Evolutionary conservation across 2,888 invertebrate species (phyloP), one percentile per base, ranked within the genome.

Genomic region (Chesias legatella): DNA sequence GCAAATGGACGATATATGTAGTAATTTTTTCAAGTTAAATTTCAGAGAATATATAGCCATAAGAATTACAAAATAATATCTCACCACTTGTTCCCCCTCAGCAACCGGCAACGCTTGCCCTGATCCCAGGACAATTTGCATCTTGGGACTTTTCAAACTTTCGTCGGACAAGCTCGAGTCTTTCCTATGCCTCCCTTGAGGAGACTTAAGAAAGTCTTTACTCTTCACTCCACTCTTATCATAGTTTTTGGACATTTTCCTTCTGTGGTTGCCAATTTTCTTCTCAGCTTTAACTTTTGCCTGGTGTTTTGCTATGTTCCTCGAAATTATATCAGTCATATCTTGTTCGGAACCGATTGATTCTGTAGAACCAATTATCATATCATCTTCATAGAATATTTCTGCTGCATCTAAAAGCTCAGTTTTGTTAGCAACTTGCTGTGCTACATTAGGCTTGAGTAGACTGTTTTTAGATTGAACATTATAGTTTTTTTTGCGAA

Each of bases 51-150:
- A n/a, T n/a, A n/a, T n/a, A n/a, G n/a, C n/a, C n/a, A n/a, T n/a
- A 26, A 35, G 10, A 37, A 10, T 63, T 13, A 30, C 30, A 10
- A 3, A 17, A 17, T 17, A 17, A 17, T 17, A 17, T 17, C 81
- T 78, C 63, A 90, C 90, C 59, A 90, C 88, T 89, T 90, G 84
- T 67, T 91, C 91, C 5, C 91, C 91, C 64, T 90, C 89, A 36
- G 90, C 90, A 7, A 91, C 73, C 1, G 90, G 89, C 32, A 91
- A 73, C n/a, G 89, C 79, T 39, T 84, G 78, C 10, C 90, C 90
- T 8, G 88, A 88, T 0, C 90, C 89, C 9, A 90, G 79, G 1
- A 89, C 79, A 48, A 89, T 83, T 47, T 88, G 88, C 78, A 89
- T 71, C 51, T 84, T 82, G 6, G 83, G 81, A 51, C 82, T 85